Conservation (phyloP, 2,113 vertebrate species). For the Scopus umbretta region DNA sequence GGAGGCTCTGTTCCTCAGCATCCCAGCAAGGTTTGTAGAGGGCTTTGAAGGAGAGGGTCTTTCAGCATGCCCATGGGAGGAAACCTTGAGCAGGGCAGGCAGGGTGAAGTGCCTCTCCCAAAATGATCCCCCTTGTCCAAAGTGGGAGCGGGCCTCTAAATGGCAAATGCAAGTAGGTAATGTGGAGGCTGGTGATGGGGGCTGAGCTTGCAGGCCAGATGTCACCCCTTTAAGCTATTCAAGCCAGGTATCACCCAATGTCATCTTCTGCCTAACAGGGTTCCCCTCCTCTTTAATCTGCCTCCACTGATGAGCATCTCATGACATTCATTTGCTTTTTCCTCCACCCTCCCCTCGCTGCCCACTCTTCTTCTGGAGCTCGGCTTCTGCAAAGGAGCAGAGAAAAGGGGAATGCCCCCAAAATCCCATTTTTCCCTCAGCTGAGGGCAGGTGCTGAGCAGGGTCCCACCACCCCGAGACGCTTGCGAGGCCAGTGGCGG, state of each 20-base stretch:
- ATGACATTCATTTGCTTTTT: neutral
- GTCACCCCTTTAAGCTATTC: neutral
- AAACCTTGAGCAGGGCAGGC: neutral
- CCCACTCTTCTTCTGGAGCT: neutral
- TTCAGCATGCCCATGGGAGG: neutral
- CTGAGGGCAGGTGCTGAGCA: neutral
- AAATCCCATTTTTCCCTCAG: rapidly evolving
- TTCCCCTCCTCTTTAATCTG: neutral
- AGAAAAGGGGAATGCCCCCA: neutral
- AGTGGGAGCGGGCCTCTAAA: neutral
- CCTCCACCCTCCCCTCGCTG: neutral
- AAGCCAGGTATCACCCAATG: neutral
- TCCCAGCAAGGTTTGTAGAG: neutral
- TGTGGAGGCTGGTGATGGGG: neutral
- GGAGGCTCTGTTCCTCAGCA: neutral
- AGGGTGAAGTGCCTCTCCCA: neutral
- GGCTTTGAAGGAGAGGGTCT: neutral
- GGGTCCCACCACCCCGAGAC: neutral
- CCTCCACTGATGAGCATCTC: neutral
- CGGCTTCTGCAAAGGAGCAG: neutral
- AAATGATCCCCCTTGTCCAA: neutral
- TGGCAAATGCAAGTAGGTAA: neutral
- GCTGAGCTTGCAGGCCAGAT: neutral
- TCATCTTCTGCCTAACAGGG: neutral
- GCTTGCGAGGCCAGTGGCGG: neutral